phyloP scores from a whole-genome alignment of 2,113 vertebrate species.

The Callorhinus ursinus region DNA sequence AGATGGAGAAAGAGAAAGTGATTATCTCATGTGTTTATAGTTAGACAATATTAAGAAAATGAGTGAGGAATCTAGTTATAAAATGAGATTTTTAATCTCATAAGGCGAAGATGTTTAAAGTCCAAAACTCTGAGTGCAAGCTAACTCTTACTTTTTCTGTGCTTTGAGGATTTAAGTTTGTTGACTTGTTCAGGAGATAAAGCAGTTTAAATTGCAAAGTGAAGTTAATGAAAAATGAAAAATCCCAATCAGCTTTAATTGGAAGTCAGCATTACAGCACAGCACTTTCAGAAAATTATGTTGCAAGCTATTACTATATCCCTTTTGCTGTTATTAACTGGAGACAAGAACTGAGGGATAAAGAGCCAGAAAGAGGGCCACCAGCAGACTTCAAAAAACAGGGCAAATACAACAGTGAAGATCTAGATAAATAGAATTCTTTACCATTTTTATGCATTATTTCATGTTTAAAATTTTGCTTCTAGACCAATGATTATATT shows the following conservation, averaged over 20 bases:
- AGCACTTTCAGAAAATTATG: slow-evolving; percentile 41
- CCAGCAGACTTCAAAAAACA: background rate
- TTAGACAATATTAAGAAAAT: background rate
- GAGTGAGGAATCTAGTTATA: background rate
- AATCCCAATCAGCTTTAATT: slow-evolving; percentile 3
- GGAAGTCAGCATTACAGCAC: background rate
- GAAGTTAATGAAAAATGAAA: slow-evolving; percentile 48
- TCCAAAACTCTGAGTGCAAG: background rate
- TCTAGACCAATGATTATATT: background rate
- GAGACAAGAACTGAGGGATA: background rate
- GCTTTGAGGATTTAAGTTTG: slow-evolving; percentile 26
- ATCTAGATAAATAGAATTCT: background rate
- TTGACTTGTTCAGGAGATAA: background rate
- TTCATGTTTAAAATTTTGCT: background rate
- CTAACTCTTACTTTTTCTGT: background rate
- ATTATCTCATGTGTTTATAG: background rate
- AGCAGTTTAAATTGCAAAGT: background rate
- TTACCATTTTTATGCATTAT: background rate
- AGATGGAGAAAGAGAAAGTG: background rate
- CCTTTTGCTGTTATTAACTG: background rate
- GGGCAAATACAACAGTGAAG: background rate
- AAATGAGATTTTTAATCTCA: background rate
- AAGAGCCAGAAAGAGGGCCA: slow-evolving; percentile 17
- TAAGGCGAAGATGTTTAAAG: background rate
- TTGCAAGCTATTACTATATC: background rate